Conservation (phyloP, 2,888 invertebrate genomes). For the Oxytorus armatus region DNA sequence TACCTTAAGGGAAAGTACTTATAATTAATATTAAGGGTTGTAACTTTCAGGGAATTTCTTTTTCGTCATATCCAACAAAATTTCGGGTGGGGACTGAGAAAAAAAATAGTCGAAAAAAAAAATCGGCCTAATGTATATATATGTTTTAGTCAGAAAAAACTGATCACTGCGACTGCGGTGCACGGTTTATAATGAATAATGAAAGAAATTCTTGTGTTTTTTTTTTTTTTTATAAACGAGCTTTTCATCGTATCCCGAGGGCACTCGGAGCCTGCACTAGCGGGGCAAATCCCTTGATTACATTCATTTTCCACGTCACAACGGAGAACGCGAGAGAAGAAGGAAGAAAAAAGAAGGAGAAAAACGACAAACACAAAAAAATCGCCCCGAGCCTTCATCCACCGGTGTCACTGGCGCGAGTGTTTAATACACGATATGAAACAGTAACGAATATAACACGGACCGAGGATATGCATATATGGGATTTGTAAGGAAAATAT, state of each 20-base stretch:
- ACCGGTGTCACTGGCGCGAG: background rate
- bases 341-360: background rate
- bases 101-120: no score
- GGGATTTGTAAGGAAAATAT: slow-evolving; percentile 11
- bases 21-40: no score
- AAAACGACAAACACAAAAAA: slow-evolving; percentile 7
- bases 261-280: background rate
- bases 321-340: background rate
- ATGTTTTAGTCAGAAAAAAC: background rate
- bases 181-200: slow-evolving; percentile 32
- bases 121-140: no score
- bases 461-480: background rate
- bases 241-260: slow-evolving; percentile 19
- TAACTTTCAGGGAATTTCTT: no score
- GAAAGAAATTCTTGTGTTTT: slow-evolving; percentile 5
- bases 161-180: background rate
- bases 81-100: no score
- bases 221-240: slow-evolving; percentile 29
- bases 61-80: no score
- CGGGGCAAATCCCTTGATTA: slow-evolving; percentile 32
- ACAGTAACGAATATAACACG: background rate
- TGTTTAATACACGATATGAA: slow-evolving; percentile 23
- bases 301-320: slow-evolving; percentile 44
- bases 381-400: background rate
- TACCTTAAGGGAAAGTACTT: no score